Base-by-base conservation (phyloP, 2,797 vertebrate genomes). In the Micropoecilia bifurca region DNA sequence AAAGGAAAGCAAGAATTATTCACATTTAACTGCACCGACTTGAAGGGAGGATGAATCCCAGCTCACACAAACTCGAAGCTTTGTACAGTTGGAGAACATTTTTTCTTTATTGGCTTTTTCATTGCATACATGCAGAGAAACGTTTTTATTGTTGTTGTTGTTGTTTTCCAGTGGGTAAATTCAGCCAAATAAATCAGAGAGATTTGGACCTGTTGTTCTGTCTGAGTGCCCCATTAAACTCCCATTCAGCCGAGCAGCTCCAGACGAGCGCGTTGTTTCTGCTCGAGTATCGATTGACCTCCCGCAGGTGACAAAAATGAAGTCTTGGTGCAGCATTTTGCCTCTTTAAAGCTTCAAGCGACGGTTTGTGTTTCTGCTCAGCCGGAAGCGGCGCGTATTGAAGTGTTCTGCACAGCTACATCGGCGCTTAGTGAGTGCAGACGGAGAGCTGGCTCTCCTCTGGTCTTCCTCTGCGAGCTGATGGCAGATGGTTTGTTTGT, bases 401-500 rank as follows among this genome's bases (percentile, higher is more conserved):
- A 55, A n/a, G 47, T 14, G 14, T 74, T 78, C 61, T 39, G 63
- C 2, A 61, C 2, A 61, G 81, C 73, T 81, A 55, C 33, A 39
- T 13, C 66, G 85, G 79, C 74, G 80, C 79, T 85, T 81, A 48
- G 81, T 74, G 45, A 88, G 82, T 85, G 82, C 78, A 81, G 80
- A 71, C 76, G 59, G 79, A 83, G 83, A 85, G 83, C 91, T 80
- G 84, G 83, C 74, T 80, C 80, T 85, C 83, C 86, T 72, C 80
- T 77, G 75, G 82, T 73, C 75, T 73, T 48, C 68, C 10, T 79
- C 71, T 83, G 77, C 71, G 83, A 84, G 81, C 84, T 88, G 85
- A 87, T 80, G 89, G 90, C 93, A 92, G 91, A 93, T 91, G 93
- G 85, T 91, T 87, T 88, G 84, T 83, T 88, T 88, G 84, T 90